A percentile compares a stretch with the other conserved stretches of the same genome.
phyloP scores from a whole-genome alignment of 2,797 vertebrate genomes.

The Pangasius krempfi region DNA sequence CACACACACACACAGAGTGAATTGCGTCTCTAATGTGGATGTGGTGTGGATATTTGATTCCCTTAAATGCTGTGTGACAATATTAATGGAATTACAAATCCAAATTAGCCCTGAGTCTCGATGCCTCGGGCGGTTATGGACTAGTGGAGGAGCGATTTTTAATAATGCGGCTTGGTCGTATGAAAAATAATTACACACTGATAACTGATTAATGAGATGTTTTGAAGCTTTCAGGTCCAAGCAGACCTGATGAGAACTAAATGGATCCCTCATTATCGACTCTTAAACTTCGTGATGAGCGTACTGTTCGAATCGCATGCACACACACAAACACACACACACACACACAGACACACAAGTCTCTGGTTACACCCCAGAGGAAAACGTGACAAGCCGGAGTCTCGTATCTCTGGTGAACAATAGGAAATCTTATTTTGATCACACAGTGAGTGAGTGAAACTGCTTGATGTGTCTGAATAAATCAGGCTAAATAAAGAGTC shows the following conservation, averaged over 20 bases:
- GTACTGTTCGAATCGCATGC: background rate
- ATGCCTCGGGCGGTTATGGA: conserved; percentile 49
- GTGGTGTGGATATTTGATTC: conserved; percentile 53
- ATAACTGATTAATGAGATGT: conserved; percentile 53
- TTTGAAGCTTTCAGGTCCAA: conserved; percentile 40
- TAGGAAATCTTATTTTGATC: conserved; percentile 14
- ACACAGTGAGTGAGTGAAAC: background rate
- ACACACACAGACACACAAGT: background rate
- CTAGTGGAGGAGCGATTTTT: conserved; percentile 46
- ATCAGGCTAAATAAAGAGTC: background rate
- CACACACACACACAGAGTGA: conserved; percentile 36
- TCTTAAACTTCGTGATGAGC: conserved; percentile 6
- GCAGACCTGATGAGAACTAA: conserved; percentile 42
- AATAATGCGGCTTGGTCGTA: conserved; percentile 47
- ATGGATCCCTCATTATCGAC: conserved; percentile 41
- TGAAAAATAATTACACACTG: conserved; percentile 55
- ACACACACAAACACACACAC: background rate
- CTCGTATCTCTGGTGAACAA: background rate
- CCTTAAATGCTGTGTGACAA: conserved; percentile 53
- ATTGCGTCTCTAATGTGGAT: conserved; percentile 43
- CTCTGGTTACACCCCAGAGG: conserved; percentile 11
- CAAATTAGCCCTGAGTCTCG: conserved; percentile 47
- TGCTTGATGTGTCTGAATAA: background rate
- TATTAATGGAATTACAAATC: conserved; percentile 59
- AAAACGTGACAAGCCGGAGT: background rate